These are phyloP conservation scores for Gavia stellata DNA, from an alignment of 2,113 vertebrate species.

Conservation along the genomic window DNA sequence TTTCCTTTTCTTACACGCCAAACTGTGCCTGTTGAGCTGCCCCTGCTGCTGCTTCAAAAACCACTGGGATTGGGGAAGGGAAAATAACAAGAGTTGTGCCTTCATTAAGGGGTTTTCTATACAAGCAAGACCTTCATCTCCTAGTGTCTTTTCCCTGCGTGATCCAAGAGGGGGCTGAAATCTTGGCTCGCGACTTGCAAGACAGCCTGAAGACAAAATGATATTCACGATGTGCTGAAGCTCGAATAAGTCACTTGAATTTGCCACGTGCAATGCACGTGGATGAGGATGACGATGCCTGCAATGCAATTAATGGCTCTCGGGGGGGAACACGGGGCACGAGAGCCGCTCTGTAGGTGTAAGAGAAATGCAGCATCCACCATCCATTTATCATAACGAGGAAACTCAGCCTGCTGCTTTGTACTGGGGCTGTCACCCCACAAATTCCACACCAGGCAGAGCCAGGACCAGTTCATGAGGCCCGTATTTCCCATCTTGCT, in stretches of 20 bases:
- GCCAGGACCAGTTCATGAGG: neutral
- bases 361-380: neutral
- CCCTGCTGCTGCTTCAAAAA: neutral
- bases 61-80: neutral
- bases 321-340: rapidly evolving
- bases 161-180: neutral
- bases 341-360: neutral
- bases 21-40: neutral
- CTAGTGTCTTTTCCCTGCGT: neutral
- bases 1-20: neutral
- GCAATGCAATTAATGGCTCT: neutral
- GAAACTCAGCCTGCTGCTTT: neutral
- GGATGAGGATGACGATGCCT: neutral
- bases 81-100: neutral
- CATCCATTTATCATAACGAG: neutral
- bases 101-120: neutral
- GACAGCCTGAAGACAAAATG: neutral
- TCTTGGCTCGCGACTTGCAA: rapidly evolving
- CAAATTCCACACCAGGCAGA: neutral
- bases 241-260: neutral
- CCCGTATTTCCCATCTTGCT: neutral
- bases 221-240: neutral
- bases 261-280: neutral
- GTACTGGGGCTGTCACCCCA: rapidly evolving
- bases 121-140: neutral